phyloP scores from a whole-genome alignment of 2,797 vertebrate species.

The Epinephelus awoara region DNA sequence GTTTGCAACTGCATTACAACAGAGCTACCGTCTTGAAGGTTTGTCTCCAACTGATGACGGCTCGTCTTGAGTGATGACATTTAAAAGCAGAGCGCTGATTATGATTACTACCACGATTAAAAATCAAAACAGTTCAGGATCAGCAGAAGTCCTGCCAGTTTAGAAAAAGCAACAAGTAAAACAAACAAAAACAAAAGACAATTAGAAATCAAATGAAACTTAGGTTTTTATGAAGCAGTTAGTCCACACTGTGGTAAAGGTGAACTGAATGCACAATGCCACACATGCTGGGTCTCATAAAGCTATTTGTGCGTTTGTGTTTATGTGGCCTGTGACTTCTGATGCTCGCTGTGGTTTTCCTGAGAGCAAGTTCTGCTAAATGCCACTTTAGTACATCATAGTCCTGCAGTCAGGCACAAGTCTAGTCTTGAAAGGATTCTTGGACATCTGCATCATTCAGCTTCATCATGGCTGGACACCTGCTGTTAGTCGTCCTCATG shows the following conservation, averaged over 20 bases:
- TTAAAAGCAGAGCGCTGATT: no score
- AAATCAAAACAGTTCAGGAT: no score
- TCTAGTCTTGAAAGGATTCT: not conserved
- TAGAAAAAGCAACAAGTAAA: not conserved
- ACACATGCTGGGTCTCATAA: not conserved
- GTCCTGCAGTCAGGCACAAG: not conserved
- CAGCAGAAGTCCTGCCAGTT: not conserved
- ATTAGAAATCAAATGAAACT: not conserved
- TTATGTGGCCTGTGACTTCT: not conserved
- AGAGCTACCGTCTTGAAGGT: no score
- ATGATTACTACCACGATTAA: no score
- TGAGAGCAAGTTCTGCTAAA: not conserved
- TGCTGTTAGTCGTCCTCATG: slow-evolving; percentile 23
- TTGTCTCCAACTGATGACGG: no score
- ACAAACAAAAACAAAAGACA: no score
- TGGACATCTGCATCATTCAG: not conserved
- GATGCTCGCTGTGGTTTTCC: not conserved
- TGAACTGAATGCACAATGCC: not conserved
- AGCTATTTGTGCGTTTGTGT: not conserved
- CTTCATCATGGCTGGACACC: slow-evolving; percentile 22
- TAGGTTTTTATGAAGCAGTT: not conserved
- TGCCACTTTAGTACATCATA: not conserved
- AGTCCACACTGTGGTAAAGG: not conserved
- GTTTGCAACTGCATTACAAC: no score
- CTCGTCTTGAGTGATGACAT: no score